Evolutionary conservation across 2,113 vertebrate genomes (phyloP), one percentile per base, ranked within the genome.

Genomic region (Pycnonotus jocosus): DNA sequence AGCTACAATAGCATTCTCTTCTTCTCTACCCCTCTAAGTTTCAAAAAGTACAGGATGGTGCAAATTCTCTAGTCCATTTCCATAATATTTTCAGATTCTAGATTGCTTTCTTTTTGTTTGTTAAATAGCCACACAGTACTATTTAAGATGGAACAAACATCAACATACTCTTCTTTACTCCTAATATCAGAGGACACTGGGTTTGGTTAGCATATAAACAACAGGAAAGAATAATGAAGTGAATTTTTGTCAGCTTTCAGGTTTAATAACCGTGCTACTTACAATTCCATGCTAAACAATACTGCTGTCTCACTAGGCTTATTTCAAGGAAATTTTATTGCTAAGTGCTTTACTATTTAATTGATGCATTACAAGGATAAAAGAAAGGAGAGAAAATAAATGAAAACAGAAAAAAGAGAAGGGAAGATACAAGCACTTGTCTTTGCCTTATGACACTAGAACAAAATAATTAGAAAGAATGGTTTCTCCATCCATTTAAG

Each of bases 401-500:
- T 18, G 2, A 37, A 68, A 74, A 72, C 4, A 23, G 22, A 73
- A 48, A 15, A 44, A 60, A 79, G 6, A 11, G 12, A 53, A 78
- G 28, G 8, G 57, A 95, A 69, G 79, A 93, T 80, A 87, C 62
- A 94, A 71, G 35, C 6, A 5, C 21, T 85, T 42, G 64, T 51
- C 53, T 80, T 10, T 94, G 56, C 70, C 44, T 71, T 66, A 56
- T 18, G 22, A 57, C 22, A 74, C 42, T 25, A 61, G 66, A 84
- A 91, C 31, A 92, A 94, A 96, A 90, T 84, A 94, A 93, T 89
- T 68, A 78, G 48, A 86, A 97, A 76, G 44, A 94, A 84, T 70
- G 51, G 38, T 89, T 96, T 70, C 27, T 92, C 74, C 57, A 82
- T 40, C 74, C 56, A 82, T 65, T 84, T 72, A 40, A 70, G 27